Evolutionary conservation across 2,797 vertebrate genomes (phyloP).

Genomic region (Amblyraja radiata): DNA sequence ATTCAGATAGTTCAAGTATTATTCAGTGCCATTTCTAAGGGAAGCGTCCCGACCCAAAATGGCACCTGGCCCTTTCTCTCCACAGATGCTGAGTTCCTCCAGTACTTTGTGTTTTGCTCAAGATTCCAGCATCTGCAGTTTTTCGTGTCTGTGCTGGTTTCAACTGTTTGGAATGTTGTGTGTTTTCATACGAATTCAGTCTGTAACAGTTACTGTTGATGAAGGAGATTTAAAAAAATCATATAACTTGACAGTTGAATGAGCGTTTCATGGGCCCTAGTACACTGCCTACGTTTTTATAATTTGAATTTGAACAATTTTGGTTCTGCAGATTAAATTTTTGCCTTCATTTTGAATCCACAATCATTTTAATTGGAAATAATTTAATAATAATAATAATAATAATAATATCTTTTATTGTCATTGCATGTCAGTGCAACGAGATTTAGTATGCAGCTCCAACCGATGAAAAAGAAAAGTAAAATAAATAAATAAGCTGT

Average conservation of each 20-base stretch:
- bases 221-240: neutral
- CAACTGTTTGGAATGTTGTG: neutral
- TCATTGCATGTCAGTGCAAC: no score
- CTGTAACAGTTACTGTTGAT: neutral
- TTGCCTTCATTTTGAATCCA: neutral
- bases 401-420: no score
- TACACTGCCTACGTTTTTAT: neutral
- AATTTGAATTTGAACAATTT: neutral
- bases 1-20: neutral
- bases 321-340: neutral
- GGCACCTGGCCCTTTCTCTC: no score
- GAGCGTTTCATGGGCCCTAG: neutral
- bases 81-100: no score
- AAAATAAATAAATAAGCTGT: no score
- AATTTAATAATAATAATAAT: neutral
- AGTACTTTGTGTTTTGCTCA: no score
- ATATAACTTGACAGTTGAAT: neutral
- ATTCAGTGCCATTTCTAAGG: neutral
- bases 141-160: neutral
- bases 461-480: no score
- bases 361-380: neutral
- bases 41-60: no score
- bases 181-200: neutral
- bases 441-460: no score
- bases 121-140: no score